Evolutionary conservation across 1,140 invertebrate species (phyloP).

Genomic region (Catajapyx aquilonaris): DNA sequence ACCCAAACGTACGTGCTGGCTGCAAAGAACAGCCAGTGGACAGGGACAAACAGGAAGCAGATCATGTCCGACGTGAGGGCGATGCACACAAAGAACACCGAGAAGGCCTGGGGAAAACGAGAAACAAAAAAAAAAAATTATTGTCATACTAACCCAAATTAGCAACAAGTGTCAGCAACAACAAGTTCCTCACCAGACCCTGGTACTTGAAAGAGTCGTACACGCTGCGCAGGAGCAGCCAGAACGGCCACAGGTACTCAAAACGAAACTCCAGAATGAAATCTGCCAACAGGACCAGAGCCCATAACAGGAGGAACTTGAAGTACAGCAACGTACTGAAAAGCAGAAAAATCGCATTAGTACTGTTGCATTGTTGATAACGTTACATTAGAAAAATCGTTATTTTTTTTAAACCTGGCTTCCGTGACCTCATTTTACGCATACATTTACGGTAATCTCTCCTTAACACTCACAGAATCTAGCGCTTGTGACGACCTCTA

Average conservation of each 20-base stretch:
- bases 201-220: conserved; percentile 98
- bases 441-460: no score
- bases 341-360: conserved; percentile 26
- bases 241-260: conserved; percentile 98
- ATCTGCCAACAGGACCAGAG: conserved; percentile 83
- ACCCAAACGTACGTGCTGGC: conserved; percentile 98
- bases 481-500: no score
- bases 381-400: no score
- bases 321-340: conserved; percentile 83
- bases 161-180: conserved; percentile 14
- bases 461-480: no score
- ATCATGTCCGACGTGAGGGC: conserved; percentile 96
- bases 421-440: no score
- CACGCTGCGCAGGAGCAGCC: conserved; percentile 84
- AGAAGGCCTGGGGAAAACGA: conserved; percentile 61
- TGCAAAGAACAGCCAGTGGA: conserved; percentile 93
- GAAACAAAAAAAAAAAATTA: conserved; percentile 7
- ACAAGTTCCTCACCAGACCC: conserved; percentile 62
- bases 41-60: conserved; percentile 97
- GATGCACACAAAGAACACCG: conserved; percentile 94
- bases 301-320: conserved; percentile 91
- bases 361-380: no score
- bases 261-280: conserved; percentile 97
- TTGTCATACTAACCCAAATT: conserved; percentile 1
- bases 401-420: no score